Conservation (phyloP, 2,797 vertebrate genomes). For the Ciconia nigra region DNA sequence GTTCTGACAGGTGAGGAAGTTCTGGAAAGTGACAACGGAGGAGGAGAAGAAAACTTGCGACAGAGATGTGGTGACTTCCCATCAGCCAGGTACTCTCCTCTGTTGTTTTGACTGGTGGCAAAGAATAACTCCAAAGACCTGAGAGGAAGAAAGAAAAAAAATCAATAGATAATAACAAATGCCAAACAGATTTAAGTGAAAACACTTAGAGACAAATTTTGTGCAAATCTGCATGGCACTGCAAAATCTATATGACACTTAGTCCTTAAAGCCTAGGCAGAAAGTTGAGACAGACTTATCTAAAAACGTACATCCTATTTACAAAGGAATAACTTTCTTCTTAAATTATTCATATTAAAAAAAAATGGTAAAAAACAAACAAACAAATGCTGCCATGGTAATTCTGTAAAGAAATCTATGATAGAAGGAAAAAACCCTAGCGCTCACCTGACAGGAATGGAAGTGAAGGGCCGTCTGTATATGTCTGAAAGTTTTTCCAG, state of each 20-base stretch:
- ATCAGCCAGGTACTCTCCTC: slow-evolving; percentile 84
- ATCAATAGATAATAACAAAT: neutral
- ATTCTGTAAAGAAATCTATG: fast-evolving
- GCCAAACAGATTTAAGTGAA: neutral
- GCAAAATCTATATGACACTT: neutral
- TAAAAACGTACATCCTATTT: neutral
- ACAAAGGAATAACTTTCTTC: neutral
- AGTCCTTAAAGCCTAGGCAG: neutral
- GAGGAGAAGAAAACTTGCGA: slow-evolving; percentile 96
- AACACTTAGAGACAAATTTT: neutral
- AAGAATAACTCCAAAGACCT: slow-evolving; percentile 97
- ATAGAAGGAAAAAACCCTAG: neutral
- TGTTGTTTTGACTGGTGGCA: slow-evolving; percentile 90
- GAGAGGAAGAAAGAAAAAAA: neutral
- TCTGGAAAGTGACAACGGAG: slow-evolving; percentile 88
- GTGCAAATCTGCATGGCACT: neutral
- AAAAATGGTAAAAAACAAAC: fast-evolving
- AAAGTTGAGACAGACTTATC: neutral
- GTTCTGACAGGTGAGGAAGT: slow-evolving; percentile 89
- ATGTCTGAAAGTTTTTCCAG: slow-evolving; percentile 95
- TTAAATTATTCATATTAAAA: neutral
- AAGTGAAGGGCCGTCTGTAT: slow-evolving; percentile 95
- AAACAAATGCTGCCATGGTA: fast-evolving
- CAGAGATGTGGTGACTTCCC: slow-evolving; percentile 92
- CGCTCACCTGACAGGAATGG: slow-evolving; percentile 91